These are phyloP conservation scores for Cylindroiulus punctatus DNA, from an alignment of 2,888 invertebrate genomes.

Conservation along the genomic window DNA sequence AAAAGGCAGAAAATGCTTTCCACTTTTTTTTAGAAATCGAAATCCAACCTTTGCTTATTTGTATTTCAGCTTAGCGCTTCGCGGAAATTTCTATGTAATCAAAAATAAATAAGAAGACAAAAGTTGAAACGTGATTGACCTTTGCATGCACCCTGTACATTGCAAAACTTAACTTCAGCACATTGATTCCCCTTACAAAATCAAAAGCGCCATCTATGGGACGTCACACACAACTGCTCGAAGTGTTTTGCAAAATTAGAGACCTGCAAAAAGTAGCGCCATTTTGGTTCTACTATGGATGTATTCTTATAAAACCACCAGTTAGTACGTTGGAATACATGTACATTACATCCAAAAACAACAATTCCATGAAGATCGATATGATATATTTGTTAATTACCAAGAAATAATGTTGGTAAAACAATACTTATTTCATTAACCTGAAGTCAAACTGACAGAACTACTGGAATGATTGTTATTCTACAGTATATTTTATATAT, in stretches of 20 bases:
- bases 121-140: not conserved
- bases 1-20: not conserved
- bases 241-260: no score
- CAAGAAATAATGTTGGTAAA: no score
- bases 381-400: no score
- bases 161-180: not conserved
- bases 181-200: not conserved
- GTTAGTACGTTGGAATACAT: no score
- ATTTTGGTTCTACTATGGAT: no score
- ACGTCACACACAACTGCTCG: not conserved
- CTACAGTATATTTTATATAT: no score
- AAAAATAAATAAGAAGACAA: not conserved
- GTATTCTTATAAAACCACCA: no score
- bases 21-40: constrained; percentile 1
- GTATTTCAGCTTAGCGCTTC: not conserved
- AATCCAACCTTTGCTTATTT: not conserved
- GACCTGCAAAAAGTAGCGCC: not conserved
- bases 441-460: no score
- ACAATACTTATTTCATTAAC: no score
- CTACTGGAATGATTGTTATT: no score
- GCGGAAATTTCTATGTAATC: not conserved
- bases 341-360: no score
- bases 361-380: no score
- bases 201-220: not conserved
- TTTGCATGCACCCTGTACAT: not conserved